Conservation (phyloP, 2,888 invertebrate species). For the Nowickia ferox region DNA sequence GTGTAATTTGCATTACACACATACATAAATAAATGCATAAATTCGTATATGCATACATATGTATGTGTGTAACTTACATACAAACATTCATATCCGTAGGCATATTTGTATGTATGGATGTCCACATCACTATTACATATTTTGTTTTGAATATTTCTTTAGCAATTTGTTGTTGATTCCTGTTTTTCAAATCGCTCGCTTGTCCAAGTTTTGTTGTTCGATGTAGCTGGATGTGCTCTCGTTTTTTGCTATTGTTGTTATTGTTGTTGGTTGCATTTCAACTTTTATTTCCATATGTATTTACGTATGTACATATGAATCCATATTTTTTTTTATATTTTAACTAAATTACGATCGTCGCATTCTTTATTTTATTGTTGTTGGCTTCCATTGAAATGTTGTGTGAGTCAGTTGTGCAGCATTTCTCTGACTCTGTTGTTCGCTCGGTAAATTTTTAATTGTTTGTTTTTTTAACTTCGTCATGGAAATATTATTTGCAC, state of each 20-base stretch:
- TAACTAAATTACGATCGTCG: conserved; percentile 59
- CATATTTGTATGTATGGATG: conserved; percentile 12
- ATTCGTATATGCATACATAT: background rate
- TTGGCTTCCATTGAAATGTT: conserved; percentile 11
- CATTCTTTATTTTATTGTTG: conserved; percentile 49
- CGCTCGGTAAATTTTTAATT: background rate
- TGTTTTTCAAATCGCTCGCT: conserved; percentile 46
- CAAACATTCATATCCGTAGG: background rate
- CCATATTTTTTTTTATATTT: conserved; percentile 4
- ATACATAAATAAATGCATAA: background rate
- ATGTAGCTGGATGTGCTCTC: conserved; percentile 34
- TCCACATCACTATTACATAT: conserved; percentile 17
- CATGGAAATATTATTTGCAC: conserved; percentile 10
- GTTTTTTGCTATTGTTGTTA: conserved; percentile 6
- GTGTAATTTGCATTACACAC: background rate
- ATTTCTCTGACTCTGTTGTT: conserved; percentile 42
- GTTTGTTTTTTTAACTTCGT: background rate
- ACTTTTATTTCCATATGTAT: conserved; percentile 44
- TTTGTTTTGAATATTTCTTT: conserved; percentile 41
- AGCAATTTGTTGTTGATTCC: conserved; percentile 49
- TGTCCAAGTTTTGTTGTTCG: conserved; percentile 36
- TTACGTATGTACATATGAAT: background rate
- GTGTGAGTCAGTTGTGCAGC: conserved; percentile 23
- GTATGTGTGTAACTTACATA: background rate
- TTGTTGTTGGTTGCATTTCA: conserved; percentile 33